Evolutionary conservation across 1,140 invertebrate genomes (phyloP), one percentile per base, ranked within the genome.

Genomic region (Planococcus citri): DNA sequence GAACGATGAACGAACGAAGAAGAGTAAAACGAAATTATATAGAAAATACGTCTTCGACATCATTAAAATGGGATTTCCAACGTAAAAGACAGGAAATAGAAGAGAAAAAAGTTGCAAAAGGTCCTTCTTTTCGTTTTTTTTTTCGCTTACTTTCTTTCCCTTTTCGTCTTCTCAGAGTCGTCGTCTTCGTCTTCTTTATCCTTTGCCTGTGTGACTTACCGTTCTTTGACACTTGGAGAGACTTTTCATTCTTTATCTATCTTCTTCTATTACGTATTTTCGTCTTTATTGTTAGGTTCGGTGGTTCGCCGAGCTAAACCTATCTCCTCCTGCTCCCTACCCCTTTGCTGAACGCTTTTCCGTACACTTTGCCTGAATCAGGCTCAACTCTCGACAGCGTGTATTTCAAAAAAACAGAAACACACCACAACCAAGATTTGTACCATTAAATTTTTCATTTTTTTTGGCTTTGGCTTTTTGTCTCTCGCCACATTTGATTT

Each of bases 21-120:
- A 33, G 29, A 51, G 41, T 3, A 51, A 33, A 33, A 51, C 41
- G 41, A 51, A 51, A 51, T 51, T 51, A 51, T 51, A 51, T 51
- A 51, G 41, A 51, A 51, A 51, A 51, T 51, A 51, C 41, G 41
- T 51, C 41, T 51, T 51, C 41, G 41, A 51, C 41, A 20, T 51
- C 41, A 51, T 51, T 51, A 51, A 51, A 51, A 51, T 51, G 41
- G 41, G 41, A 51, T 51, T 51, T 51, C 41, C n/a, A 51, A 51
- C 12, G 41, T 17, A 51, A 51, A 51, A 51, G 41, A 20, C 41
- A 51, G 41, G 41, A 51, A 51, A 51, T 51, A 51, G n/a, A 20
- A 51, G 41, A 51, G 29, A 33, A 33, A 33, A 33, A 3, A 33
- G 29, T 33, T 33, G 29, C 29, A 33, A 33, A 51, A 51, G 41